phyloP scores from a whole-genome alignment of 1,140 invertebrate species.

The Drosophila grimshawi region DNA sequence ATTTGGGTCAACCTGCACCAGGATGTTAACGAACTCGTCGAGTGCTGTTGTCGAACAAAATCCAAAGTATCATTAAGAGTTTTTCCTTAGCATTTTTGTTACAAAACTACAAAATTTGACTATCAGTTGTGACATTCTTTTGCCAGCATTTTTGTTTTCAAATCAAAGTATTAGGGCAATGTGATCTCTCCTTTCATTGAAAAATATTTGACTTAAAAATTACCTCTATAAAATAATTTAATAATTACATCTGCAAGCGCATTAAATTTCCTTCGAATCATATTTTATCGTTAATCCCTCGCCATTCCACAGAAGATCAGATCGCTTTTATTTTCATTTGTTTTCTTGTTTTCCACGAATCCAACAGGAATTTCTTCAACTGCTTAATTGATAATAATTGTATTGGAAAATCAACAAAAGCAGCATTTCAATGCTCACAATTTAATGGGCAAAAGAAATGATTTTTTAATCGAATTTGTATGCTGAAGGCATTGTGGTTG shows the following conservation, averaged over 20 bases:
- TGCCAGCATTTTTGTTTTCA: background rate
- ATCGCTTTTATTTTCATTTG: no score
- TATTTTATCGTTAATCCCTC: no score
- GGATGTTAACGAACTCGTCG: conserved; percentile 50
- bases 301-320: no score
- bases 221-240: no score
- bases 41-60: conserved; percentile 36
- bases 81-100: conserved; percentile 46
- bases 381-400: conserved; percentile 26
- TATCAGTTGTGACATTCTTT: conserved; percentile 22
- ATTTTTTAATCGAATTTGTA: conserved; percentile 63
- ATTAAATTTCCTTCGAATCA: no score
- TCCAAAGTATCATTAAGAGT: conserved; percentile 42
- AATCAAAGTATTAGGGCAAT: background rate
- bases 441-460: conserved; percentile 3
- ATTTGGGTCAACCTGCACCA: conserved; percentile 32
- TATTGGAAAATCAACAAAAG: conserved; percentile 26
- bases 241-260: no score
- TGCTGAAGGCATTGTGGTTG: conserved; percentile 48
- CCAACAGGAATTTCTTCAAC: conserved; percentile 21
- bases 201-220: no score
- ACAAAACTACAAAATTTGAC: conserved; percentile 26
- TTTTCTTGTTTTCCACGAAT: background rate
- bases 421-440: conserved; percentile 2
- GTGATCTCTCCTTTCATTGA: no score